phyloP scores from a whole-genome alignment of 1,140 invertebrate species.

The Magallana angulata region DNA sequence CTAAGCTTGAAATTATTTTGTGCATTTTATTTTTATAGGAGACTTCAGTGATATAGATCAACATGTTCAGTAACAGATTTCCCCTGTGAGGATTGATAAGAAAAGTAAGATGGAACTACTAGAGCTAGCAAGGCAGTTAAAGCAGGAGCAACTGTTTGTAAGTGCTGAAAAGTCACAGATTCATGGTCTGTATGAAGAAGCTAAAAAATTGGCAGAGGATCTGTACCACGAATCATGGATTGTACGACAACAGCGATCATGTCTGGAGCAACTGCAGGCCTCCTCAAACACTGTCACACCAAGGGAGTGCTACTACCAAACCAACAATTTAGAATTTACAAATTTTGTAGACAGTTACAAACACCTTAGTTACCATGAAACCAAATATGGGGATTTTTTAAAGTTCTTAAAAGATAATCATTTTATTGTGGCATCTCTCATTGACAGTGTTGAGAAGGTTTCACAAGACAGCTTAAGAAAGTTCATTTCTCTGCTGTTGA shows the following conservation, averaged over 20 bases:
- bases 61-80: not conserved
- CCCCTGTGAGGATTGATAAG: not conserved
- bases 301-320: slow-evolving; percentile 82
- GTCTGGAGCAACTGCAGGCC: slow-evolving; percentile 90
- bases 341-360: slow-evolving; percentile 94
- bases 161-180: slow-evolving; percentile 86
- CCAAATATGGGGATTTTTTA: slow-evolving; percentile 89
- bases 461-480: slow-evolving; percentile 78
- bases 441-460: slow-evolving; percentile 88
- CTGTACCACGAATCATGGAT: slow-evolving; percentile 92
- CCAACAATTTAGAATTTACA: slow-evolving; percentile 88
- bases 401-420: slow-evolving; percentile 88
- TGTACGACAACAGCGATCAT: slow-evolving; percentile 91
- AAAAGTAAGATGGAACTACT: slow-evolving; percentile 81
- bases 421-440: slow-evolving; percentile 88
- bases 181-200: slow-evolving; percentile 86
- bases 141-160: slow-evolving; percentile 87
- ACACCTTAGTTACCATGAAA: slow-evolving; percentile 84
- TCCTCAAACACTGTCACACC: slow-evolving; percentile 79
- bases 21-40: not conserved
- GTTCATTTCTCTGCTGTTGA: slow-evolving; percentile 83
- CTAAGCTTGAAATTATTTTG: no score
- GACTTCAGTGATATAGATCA: not conserved
- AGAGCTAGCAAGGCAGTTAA: slow-evolving; percentile 86
- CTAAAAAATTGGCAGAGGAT: slow-evolving; percentile 83